Evolutionary conservation across 2,113 vertebrate species (phyloP).

Genomic region (Pituophis catenifer): DNA sequence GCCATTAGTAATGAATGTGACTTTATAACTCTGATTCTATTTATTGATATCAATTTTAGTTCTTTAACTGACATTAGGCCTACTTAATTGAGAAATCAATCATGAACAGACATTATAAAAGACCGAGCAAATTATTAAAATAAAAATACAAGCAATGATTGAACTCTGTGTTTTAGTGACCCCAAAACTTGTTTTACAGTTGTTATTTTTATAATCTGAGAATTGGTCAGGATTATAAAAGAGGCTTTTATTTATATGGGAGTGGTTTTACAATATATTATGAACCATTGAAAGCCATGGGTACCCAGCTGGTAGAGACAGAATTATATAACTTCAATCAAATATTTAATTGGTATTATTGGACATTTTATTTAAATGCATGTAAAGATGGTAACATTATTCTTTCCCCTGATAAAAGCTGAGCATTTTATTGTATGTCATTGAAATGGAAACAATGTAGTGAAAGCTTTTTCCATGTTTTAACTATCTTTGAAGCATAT

Average conservation of each 20-base stretch:
- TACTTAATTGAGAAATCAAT: not conserved
- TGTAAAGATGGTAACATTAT: slow-evolving; percentile 15
- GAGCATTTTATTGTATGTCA: not conserved
- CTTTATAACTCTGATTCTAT: not conserved
- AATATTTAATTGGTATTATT: not conserved
- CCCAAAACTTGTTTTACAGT: not conserved
- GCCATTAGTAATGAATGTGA: too few relatives aligned
- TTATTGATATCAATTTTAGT: not conserved
- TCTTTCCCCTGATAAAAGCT: not conserved
- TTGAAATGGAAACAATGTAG: not conserved
- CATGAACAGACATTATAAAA: slow-evolving; percentile 5
- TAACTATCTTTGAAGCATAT: not conserved
- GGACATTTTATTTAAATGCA: slow-evolving; percentile 16
- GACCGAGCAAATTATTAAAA: slow-evolving; percentile 4
- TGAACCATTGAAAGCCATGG: not conserved
- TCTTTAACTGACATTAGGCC: not conserved
- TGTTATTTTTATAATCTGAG: not conserved
- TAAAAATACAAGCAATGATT: slow-evolving; percentile 21
- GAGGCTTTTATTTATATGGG: not conserved
- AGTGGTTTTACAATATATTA: not conserved
- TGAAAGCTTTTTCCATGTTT: not conserved
- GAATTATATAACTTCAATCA: not conserved
- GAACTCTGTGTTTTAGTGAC: not conserved
- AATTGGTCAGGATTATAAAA: not conserved
- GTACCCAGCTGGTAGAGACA: not conserved